Percentiles rank a stretch among this genome's conserved stretches.
Conservation (phyloP, 1,140 invertebrate species). For the Rhopalosiphum maidis region DNA sequence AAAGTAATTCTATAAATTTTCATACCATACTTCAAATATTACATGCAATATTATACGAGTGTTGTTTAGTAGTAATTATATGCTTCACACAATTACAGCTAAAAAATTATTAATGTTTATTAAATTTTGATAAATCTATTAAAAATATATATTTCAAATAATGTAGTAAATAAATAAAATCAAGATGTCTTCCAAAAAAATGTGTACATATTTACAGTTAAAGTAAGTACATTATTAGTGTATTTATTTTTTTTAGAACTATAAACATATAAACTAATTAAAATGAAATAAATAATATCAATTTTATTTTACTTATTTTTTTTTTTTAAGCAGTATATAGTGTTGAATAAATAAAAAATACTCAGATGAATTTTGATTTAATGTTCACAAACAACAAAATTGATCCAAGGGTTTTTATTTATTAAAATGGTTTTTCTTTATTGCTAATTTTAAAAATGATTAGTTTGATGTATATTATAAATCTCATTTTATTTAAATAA, state of each 20-base stretch:
- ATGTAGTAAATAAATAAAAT: not conserved
- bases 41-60: not conserved
- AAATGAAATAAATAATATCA: constrained; percentile 31
- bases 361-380: not conserved
- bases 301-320: not conserved
- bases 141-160: not conserved
- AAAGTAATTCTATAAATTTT: not conserved
- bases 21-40: not conserved
- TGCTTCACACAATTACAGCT: not conserved
- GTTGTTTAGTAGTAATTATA: not conserved
- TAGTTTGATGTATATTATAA: not conserved
- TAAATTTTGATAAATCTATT: constrained; percentile 14
- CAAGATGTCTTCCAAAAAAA: not conserved
- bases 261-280: not conserved
- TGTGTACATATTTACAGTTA: not conserved
- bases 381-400: not conserved
- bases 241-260: not conserved
- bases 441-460: constrained; percentile 23
- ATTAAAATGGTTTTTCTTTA: not conserved
- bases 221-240: not conserved
- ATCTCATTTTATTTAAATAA: constrained; percentile 38
- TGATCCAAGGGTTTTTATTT: not conserved
- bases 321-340: not conserved
- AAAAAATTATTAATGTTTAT: not conserved
- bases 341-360: constrained; percentile 5